Percentiles rank a stretch among this genome's conserved stretches.
phyloP scores from a whole-genome alignment of 2,113 vertebrate genomes.

The Hyperopisus bebe region DNA sequence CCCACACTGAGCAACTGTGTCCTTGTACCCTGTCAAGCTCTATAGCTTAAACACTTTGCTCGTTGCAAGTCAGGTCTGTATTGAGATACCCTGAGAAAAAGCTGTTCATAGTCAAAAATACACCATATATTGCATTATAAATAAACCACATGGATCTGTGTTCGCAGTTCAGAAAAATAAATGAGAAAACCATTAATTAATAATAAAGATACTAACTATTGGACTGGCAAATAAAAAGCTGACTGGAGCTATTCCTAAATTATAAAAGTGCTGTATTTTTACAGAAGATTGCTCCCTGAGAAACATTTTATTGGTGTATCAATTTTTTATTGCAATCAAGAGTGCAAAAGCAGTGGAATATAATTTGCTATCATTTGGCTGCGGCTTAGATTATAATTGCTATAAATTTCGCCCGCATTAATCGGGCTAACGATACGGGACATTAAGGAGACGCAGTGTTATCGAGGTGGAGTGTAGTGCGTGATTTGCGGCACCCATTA shows the following conservation, averaged over 20 bases:
- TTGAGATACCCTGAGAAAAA: neutral
- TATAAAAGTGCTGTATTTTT: neutral
- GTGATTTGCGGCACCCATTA: neutral
- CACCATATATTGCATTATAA: neutral
- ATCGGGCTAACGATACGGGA: neutral
- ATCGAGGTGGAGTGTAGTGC: neutral
- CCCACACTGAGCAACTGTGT: neutral
- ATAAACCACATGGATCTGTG: neutral
- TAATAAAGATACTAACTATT: neutral
- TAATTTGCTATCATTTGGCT: neutral
- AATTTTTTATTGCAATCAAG: conserved; percentile 1
- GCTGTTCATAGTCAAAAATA: neutral
- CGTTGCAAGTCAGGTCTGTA: neutral
- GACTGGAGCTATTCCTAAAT: neutral
- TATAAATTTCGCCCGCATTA: neutral
- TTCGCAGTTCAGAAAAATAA: neutral
- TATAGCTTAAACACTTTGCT: neutral
- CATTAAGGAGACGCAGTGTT: neutral
- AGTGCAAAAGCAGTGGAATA: neutral
- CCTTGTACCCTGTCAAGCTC: neutral
- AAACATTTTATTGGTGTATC: neutral
- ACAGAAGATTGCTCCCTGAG: neutral
- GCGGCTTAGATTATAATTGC: neutral
- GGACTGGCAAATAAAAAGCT: neutral
- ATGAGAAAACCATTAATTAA: neutral